Conservation (phyloP, 1,140 invertebrate species). For the Philopotamus ludificatus region DNA sequence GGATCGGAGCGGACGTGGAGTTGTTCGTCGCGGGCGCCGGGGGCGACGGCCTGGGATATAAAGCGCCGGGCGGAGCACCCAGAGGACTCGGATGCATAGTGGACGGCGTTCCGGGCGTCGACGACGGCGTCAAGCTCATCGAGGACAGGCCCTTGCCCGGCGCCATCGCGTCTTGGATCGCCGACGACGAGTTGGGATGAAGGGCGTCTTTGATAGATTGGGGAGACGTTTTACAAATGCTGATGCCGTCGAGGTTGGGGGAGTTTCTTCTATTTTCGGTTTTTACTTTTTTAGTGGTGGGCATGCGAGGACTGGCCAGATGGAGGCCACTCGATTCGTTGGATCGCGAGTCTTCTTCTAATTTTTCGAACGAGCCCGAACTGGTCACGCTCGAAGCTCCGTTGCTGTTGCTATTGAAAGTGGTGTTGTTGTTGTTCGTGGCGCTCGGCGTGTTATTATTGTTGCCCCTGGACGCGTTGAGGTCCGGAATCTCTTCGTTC, state of each 20-base stretch:
- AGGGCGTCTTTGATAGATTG: constrained; percentile 52
- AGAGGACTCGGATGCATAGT: constrained; percentile 58
- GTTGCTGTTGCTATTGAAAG: constrained; percentile 68
- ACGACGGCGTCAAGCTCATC: constrained; percentile 64
- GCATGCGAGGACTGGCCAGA: constrained; percentile 39
- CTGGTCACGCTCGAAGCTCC: constrained; percentile 71
- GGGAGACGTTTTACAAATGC: constrained; percentile 56
- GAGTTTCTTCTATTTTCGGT: constrained; percentile 65
- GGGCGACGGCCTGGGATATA: constrained; percentile 62
- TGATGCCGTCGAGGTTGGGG: constrained; percentile 56
- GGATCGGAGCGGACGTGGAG: constrained; percentile 58
- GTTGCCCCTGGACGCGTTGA: constrained; percentile 67
- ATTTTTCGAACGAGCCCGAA: constrained; percentile 70
- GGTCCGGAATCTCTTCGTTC: constrained; percentile 69
- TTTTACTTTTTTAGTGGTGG: constrained; percentile 62
- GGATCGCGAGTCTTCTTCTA: constrained; percentile 73
- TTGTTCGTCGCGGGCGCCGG: constrained; percentile 61
- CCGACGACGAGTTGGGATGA: constrained; percentile 49
- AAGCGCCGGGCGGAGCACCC: constrained; percentile 49
- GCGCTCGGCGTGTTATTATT: constrained; percentile 75
- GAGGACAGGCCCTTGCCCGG: constrained; percentile 57
- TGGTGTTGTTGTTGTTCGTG: constrained; percentile 68
- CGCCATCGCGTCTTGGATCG: constrained; percentile 53
- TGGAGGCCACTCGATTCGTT: constrained; percentile 62
- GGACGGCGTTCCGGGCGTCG: constrained; percentile 63